phyloP scores from a whole-genome alignment of 2,888 invertebrate genomes.

The Synergus itoensis region DNA sequence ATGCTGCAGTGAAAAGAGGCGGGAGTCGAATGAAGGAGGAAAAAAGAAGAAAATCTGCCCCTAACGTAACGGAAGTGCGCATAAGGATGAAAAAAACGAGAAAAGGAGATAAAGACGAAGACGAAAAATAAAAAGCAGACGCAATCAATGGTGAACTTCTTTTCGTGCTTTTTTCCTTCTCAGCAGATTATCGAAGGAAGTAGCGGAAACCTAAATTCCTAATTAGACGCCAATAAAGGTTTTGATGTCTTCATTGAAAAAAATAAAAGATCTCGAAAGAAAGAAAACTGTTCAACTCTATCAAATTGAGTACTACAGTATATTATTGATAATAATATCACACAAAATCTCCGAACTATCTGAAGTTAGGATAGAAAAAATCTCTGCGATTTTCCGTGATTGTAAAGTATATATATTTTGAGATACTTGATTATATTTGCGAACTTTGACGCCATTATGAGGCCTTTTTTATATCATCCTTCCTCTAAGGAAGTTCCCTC shows the following conservation, averaged over 20 bases:
- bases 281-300: background rate
- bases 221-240: background rate
- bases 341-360: background rate
- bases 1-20: slow-evolving; percentile 24
- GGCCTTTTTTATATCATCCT: background rate
- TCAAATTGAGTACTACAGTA: background rate
- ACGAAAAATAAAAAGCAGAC: slow-evolving; percentile 44
- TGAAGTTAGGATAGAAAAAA: too few species aligned
- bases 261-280: background rate
- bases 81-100: slow-evolving; percentile 10
- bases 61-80: slow-evolving; percentile 30
- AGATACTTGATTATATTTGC: background rate
- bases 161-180: slow-evolving; percentile 45
- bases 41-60: slow-evolving; percentile 5
- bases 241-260: background rate
- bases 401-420: too few species aligned
- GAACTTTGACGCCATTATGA: too few species aligned
- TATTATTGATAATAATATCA: background rate
- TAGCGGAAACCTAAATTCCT: slow-evolving; percentile 5
- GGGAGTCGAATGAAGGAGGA: slow-evolving; percentile 20
- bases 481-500: background rate
- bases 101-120: background rate
- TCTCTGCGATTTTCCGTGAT: too few species aligned
- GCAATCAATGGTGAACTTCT: slow-evolving; percentile 50
- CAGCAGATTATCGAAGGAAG: slow-evolving; percentile 39